Evolutionary conservation across 2,888 invertebrate species (phyloP), one percentile per base, ranked within the genome.

Genomic region (Phlogophora meticulosa): DNA sequence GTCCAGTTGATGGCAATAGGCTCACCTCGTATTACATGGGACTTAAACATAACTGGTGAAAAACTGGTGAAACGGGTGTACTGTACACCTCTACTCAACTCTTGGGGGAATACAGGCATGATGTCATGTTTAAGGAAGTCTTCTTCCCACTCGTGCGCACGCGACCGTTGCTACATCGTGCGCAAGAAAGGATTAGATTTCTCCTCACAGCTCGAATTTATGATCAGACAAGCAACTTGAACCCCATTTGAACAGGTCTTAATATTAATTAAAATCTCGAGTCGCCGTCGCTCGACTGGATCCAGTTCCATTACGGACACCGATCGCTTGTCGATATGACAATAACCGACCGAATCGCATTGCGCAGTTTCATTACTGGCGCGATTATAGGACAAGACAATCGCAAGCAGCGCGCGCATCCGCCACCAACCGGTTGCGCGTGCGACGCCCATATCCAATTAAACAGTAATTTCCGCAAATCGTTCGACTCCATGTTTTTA

Each of bases 381-480:
- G 69, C 62, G 69, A 73, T 80, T 68, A 78, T 69, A 59, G 42
- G 42, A 63, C 42, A 38, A 69, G 67, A 73, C 77, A 69, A 77
- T 76, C 75, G 66, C 65, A 61, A n/a, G n/a, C 52, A 58, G 13
- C 53, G 49, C 53, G 68, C 48, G 49, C 62, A 75, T 78, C 72
- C 80, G 63, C 53, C 59, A 48, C 13, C 7, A 24, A 80, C 79
- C 71, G 74, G 79, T 80, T 78, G 67, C 61, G 72, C 62, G 36
- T 55, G 70, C 70, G 78, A 78, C 79, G 79, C 80, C 76, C 80
- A 79, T 82, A 77, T 69, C 83, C 86, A 88, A 90, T 88, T 87
- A 89, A 80, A 84, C 66, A 78, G 76, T 81, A 85, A 89, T 90
- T 85, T 88, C 87, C 85, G 86, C 86, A 87, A 87, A 84, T 80